These are phyloP conservation scores for Agrotis exclamationis DNA, from an alignment of 2,888 invertebrate genomes.

Conservation along the genomic window DNA sequence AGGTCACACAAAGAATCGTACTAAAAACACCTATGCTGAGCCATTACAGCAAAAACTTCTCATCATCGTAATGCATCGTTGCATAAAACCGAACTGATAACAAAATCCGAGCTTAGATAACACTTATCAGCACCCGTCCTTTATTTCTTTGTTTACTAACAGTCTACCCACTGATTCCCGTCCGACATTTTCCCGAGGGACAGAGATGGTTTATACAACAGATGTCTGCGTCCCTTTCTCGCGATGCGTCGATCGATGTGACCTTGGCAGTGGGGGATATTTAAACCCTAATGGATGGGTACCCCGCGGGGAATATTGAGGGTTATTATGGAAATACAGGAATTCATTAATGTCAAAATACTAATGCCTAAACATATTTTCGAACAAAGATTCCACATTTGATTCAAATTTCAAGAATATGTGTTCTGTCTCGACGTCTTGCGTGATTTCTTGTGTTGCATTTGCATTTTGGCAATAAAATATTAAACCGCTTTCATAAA, in stretches of 20 bases:
- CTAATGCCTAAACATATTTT: not conserved
- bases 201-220: constrained; percentile 59
- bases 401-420: constrained; percentile 7
- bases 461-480: constrained; percentile 18
- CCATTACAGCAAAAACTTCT: not conserved
- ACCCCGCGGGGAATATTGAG: constrained; percentile 53
- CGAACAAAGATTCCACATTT: not conserved
- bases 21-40: not conserved
- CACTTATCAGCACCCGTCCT: constrained; percentile 36
- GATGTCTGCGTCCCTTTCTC: constrained; percentile 70
- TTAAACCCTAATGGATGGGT: constrained; percentile 66
- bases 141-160: constrained; percentile 77
- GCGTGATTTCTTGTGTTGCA: not conserved
- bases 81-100: constrained; percentile 16
- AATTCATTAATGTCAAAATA: constrained; percentile 19
- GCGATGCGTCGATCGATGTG: constrained; percentile 81
- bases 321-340: constrained; percentile 38
- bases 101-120: constrained; percentile 25
- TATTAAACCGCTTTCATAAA: constrained; percentile 1
- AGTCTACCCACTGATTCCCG: constrained; percentile 64
- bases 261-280: constrained; percentile 85
- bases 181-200: constrained; percentile 63
- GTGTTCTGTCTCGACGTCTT: constrained; percentile 14
- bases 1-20: not conserved
- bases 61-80: constrained; percentile 3